These are phyloP conservation scores for Enteromius radiatus DNA, from an alignment of 2,797 vertebrate species.

Conservation along the genomic window DNA sequence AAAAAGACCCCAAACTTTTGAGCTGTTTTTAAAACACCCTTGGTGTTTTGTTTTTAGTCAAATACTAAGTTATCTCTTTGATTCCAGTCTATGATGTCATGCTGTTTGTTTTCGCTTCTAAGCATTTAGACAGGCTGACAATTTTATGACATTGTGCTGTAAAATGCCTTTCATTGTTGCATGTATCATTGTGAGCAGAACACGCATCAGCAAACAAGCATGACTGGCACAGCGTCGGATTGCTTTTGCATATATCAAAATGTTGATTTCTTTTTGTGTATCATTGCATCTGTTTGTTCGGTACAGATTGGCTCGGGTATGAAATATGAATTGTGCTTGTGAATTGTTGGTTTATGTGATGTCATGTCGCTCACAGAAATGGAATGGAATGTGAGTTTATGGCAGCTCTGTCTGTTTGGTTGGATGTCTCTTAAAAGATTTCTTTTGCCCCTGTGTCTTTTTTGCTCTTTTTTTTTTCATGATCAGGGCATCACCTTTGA, in stretches of 20 bases:
- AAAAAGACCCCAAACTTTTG: background rate
- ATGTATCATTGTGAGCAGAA: slow-evolving; percentile 32
- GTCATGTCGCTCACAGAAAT: slow-evolving; percentile 6
- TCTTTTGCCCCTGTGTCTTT: slow-evolving; percentile 53
- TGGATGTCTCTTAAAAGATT: slow-evolving; percentile 48
- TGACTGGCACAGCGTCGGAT: slow-evolving; percentile 32
- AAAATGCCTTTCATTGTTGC: slow-evolving; percentile 30
- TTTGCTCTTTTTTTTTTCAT: slow-evolving; percentile 59
- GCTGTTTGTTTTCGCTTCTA: slow-evolving; percentile 38
- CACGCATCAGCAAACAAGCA: slow-evolving; percentile 37
- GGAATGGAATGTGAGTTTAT: background rate
- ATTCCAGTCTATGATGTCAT: slow-evolving; percentile 35
- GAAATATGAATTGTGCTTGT: background rate
- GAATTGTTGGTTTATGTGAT: background rate
- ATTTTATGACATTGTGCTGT: slow-evolving; percentile 36
- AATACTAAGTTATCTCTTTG: slow-evolving; percentile 23
- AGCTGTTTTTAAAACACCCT: background rate
- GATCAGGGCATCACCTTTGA: slow-evolving; percentile 97
- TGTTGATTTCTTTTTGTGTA: slow-evolving; percentile 56
- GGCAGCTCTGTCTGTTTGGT: slow-evolving; percentile 59
- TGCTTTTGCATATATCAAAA: slow-evolving; percentile 17
- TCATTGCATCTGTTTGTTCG: slow-evolving; percentile 2
- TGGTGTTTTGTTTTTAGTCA: slow-evolving; percentile 1
- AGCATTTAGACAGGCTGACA: slow-evolving; percentile 36
- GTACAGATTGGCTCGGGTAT: slow-evolving; percentile 7